Base-by-base conservation (phyloP, 2,113 vertebrate genomes). In the Indicator maculatus region DNA sequence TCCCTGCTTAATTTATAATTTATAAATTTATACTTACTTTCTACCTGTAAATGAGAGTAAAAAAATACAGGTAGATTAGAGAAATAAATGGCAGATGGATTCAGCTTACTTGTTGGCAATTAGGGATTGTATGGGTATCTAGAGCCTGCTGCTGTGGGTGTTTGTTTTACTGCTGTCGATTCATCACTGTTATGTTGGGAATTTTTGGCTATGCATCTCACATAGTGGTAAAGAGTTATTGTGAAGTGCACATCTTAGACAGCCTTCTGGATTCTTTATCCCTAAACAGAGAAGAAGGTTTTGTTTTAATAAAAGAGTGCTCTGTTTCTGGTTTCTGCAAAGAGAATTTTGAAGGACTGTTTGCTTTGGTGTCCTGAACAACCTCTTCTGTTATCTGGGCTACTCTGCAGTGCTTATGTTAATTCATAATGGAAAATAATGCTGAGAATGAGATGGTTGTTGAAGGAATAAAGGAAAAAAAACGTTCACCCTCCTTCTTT, bases 331-430 rank as follows among this genome's bases (percentile, higher is more conserved):
- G 5, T 87, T 89, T 95, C 67, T 90, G 84, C 78, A 79, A 24
- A 66, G 81, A 67, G 89, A 88, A 66, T 83, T 96, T 71, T 85
- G 75, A 76, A 94, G 69, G 78, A 56, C 75, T 88, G 41, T 83
- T 91, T 90, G 80, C 86, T 88, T 86, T 91, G 69, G n/a, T 89
- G 69, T 47, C 41, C 87, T 91, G 89, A 87, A 92, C 75, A 89
- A 74, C 64, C 73, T 41, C 44, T 88, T 80, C 82, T 13, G 4
- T 93, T 93, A 60, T 87, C 75, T 91, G 89, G 84, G 87, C 84
- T 66, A 55, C 56, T 92, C 64, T 93, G 87, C 87, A 84, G 72
- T 70, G 74, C 75, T 85, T 87, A 30, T 74, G 90, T 56, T 77
- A 87, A 77, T 88, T 93, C 60, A 53, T 89, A 89, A 75, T 65